Evolutionary conservation across 2,797 vertebrate species (phyloP), one percentile per base, ranked within the genome.

Genomic region (Gallinago stenura): DNA sequence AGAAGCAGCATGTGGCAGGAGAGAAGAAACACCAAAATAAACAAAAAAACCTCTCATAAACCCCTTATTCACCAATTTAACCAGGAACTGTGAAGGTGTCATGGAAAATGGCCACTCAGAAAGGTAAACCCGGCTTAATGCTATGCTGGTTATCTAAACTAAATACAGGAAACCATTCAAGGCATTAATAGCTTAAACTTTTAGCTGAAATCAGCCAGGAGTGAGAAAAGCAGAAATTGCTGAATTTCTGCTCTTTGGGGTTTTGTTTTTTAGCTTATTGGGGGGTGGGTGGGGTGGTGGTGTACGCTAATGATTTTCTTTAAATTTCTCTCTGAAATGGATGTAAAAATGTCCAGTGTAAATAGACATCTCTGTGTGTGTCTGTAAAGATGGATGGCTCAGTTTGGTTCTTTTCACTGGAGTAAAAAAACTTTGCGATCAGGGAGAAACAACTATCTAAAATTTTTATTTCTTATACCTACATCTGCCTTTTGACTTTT

Each of bases 231-330:
- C 2, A 39, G 25, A 15, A 76, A 57, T 8, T 41, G 7, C 6
- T 61, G 57, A 17, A 28, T 12, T 12, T 66, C 25, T 54, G 12
- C 14, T 31, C 2, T n/a, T 12, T 41, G 16, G 6, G 9, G 3
- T 9, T 28, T 69, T 39, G 6, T 1, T 6, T 22, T 41, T 64
- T 48, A 46, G 8, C 41, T 62, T 51, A 21, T 50, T 50, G 18
- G 5, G 2, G 10, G 11, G 2, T 7, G 15, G 7, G 10, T 6
- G 12, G 5, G 7, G 35, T n/a, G 31, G n/a, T 15, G 2, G 7
- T 8, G 3, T 33, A 61, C 2, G 3, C 9, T 28, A 45, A 10
- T 41, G 3, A 5, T 53, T 88, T 61, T 35, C 41, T 53, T 33
- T 17, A 64, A 35, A 81, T 78, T 89, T 4, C 8, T 24, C 20